A percentile compares a stretch with the other conserved stretches of the same genome.
These are phyloP conservation scores for Labroides dimidiatus DNA, from an alignment of 2,797 vertebrate genomes.

Conservation along the genomic window DNA sequence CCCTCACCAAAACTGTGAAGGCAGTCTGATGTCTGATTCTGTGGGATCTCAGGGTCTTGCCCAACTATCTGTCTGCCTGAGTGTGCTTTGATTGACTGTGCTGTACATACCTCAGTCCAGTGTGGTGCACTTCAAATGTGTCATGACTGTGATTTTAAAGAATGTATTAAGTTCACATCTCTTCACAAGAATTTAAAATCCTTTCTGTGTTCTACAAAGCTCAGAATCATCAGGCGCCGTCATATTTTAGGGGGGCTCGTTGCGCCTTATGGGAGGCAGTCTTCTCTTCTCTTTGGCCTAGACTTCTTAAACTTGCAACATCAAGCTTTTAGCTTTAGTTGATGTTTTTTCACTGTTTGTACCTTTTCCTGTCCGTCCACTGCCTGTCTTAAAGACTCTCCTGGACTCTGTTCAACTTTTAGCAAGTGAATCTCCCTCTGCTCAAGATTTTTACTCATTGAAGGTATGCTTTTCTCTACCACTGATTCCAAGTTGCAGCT, in stretches of 20 bases:
- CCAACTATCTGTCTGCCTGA: conserved; percentile 35
- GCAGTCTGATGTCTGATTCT: conserved; percentile 22
- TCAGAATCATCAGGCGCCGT: not conserved
- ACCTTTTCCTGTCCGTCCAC: not conserved
- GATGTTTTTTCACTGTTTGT: not conserved
- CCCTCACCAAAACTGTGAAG: not conserved
- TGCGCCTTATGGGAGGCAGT: not conserved
- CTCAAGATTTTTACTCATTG: not conserved
- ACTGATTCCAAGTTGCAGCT: not conserved
- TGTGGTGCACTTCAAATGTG: not conserved
- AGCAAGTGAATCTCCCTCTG: not conserved
- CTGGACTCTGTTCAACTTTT: not conserved
- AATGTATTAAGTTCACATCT: not conserved
- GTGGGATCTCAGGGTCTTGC: conserved; percentile 42
- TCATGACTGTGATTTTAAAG: conserved; percentile 5
- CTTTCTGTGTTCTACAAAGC: not conserved
- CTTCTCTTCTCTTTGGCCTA: no score
- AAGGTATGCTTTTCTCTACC: not conserved
- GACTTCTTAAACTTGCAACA: no score
- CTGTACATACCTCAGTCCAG: conserved; percentile 14
- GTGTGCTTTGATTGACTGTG: conserved; percentile 34
- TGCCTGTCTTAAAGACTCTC: not conserved
- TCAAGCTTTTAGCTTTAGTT: not conserved
- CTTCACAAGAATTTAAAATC: not conserved
- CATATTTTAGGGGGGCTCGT: not conserved